phyloP scores from a whole-genome alignment of 2,797 vertebrate genomes.

The Atherinosoma microstoma region DNA sequence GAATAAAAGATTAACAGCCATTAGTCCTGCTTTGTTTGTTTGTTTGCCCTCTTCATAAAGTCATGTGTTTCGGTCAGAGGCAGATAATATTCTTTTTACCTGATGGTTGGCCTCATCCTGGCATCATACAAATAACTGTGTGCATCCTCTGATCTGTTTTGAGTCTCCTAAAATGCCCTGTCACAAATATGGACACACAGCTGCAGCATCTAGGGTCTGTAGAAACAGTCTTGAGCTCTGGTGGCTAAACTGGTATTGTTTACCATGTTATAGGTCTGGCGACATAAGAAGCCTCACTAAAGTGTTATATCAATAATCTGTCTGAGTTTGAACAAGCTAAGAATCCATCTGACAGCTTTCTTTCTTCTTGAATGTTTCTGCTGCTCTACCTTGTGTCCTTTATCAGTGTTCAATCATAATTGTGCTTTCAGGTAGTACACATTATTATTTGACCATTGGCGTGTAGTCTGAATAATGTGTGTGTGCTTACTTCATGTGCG shows the following conservation, averaged over 20 bases:
- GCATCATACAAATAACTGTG: conserved; percentile 27
- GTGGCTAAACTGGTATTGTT: conserved; percentile 55
- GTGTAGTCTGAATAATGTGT: conserved; percentile 31
- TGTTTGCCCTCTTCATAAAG: conserved; percentile 46
- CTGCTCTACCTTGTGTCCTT: conserved; percentile 26
- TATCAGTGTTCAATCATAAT: conserved; percentile 22
- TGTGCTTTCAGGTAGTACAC: conserved; percentile 47
- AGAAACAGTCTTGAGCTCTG: conserved; percentile 82
- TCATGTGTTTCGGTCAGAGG: conserved; percentile 66
- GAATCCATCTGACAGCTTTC: conserved; percentile 35
- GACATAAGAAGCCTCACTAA: conserved; percentile 42
- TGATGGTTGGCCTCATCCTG: conserved; percentile 67
- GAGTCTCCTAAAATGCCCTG: conserved; percentile 33
- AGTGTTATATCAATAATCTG: conserved; percentile 29
- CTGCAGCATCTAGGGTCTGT: conserved; percentile 82
- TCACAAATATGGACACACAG: conserved; percentile 47
- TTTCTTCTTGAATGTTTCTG: conserved; percentile 7
- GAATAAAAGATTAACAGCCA: conserved; percentile 53
- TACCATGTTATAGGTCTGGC: conserved; percentile 39
- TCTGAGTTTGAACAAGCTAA: conserved; percentile 58
- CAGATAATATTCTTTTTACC: conserved; percentile 40
- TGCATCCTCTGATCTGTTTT: conserved; percentile 42
- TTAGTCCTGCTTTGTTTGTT: conserved; percentile 52
- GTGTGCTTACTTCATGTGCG: conserved; percentile 45
- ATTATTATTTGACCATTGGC: conserved; percentile 37